These are phyloP conservation scores for Diplazon laetatorius DNA, from an alignment of 2,888 invertebrate genomes.

Conservation along the genomic window DNA sequence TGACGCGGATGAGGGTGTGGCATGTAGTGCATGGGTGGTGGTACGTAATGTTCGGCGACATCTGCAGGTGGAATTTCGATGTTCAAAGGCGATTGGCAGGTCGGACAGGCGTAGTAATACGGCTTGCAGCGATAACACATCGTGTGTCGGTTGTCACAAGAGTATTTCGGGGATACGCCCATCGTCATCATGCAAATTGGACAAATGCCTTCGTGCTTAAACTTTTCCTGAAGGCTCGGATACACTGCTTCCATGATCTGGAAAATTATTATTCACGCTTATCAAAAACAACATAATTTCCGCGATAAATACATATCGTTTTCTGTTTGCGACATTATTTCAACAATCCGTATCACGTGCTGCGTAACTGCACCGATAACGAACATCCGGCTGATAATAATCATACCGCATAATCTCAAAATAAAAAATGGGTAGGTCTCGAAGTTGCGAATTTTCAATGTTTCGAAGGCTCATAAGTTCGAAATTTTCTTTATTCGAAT, in stretches of 20 bases:
- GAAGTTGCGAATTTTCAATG: too few relatives aligned
- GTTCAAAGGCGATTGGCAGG: conserved; percentile 70
- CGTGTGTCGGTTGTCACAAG: conserved; percentile 73
- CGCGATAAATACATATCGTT: neutral
- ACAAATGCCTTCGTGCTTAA: conserved; percentile 74
- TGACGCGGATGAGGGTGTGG: conserved; percentile 68
- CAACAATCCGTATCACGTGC: neutral
- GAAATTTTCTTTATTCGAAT: too few relatives aligned
- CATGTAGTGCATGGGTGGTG: conserved; percentile 70
- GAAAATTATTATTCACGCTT: neutral
- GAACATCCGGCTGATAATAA: conserved; percentile 4
- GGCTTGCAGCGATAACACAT: conserved; percentile 78
- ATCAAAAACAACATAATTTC: neutral
- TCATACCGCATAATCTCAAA: neutral
- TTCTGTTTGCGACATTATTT: neutral
- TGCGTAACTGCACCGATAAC: neutral
- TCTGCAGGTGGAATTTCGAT: conserved; percentile 61
- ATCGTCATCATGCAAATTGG: conserved; percentile 77
- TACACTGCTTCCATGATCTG: conserved; percentile 75
- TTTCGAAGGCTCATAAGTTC: too few relatives aligned
- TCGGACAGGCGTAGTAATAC: conserved; percentile 76
- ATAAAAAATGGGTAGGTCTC: too few relatives aligned
- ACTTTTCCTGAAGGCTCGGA: conserved; percentile 74
- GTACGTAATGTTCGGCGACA: conserved; percentile 57
- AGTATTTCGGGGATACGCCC: conserved; percentile 71